Evolutionary conservation across 2,113 vertebrate species (phyloP), one percentile per base, ranked within the genome.

Genomic region (Pedionomus torquatus): DNA sequence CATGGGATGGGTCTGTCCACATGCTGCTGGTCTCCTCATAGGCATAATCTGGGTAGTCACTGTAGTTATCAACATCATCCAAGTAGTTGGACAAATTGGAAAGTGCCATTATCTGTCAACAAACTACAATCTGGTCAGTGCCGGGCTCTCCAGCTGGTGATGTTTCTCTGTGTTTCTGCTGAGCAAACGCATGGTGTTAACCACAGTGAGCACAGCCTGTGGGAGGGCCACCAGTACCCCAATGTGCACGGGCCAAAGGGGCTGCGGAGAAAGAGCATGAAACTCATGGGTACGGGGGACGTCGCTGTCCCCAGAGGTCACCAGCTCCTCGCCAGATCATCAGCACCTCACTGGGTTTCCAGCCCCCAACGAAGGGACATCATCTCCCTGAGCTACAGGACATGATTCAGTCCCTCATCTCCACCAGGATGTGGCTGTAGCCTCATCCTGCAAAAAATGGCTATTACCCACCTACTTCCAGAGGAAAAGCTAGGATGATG

Each of bases 171-270:
- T 0, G 3, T 41, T 43, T 23, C 90, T 96, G 88, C 24, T 23
- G 75, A 30, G 57, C 7, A 66, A 86, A 90, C 39, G 41, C 13
- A 9, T 0, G 39, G 64, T 19, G 68, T 77, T 11, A 83, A 65
- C 23, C 15, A 6, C 25, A 10, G 41, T 0, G 5, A 82, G 87
- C 31, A 51, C 25, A 57, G 51, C 1, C 57, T 5, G 1, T 1
- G 0, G 49, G 37, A 72, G 20, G 33, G 43, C 55, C 3, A 1
- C 7, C 0, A 0, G 14, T 6, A 3, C 43, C 18, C 1, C 12
- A 9, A 0, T 3, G 0, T 0, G 0, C 1, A 4, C 1, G 10
- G 69, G 39, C 58, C 61, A 0, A 0, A 10, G 35, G 43, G 63
- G 66, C 31, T 1, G 2, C 3, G 13, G 63, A 31, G 11, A 1